Base-by-base conservation (phyloP, 1,140 invertebrate species). In the Venustaconcha ellipsiformis region DNA sequence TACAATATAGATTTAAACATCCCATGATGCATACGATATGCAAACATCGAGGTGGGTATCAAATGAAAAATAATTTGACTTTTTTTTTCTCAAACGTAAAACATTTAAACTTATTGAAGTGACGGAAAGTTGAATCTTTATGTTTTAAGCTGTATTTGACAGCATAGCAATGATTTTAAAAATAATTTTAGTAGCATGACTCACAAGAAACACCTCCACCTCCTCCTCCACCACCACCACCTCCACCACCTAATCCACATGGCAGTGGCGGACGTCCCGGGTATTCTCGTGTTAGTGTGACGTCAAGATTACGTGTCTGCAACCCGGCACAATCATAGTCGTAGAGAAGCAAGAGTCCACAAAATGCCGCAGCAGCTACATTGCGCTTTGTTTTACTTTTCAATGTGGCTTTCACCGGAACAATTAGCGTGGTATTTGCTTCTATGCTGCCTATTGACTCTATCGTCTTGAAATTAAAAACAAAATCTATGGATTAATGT, bases 381-480 rank as follows among this genome's bases (percentile, higher is more conserved):
- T 67, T 69, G 15, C 76, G 66, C 26, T 70, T 72, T 55, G 13
- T 56, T 63, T 70, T 78, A 2, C 55, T 69, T 23, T 78, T 78
- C 0, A 67, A 37, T 57, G 70, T 73, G 13, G 71, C 65, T 64
- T 59, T 62, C 1, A 78, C 56, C 14, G 70, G 76, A 63, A 78
- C 64, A 56, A 73, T 73, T 15, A 73, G 66, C 5, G 72, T 67
- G n/a, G 72, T 73, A 26, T 73, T 73, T 26, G 72, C 72, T 20
- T 57, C 72, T 18, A 73, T 57, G 30, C 64, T 73, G 17, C 72
- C 72, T 13, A 73, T 73, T 23, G 57, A 37, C 26, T 73, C 72
- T n/a, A 73, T 20, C 17, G 56, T 58, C 72, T 37, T 73, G 72
- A 23, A 66, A 57, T 17, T 57, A 2, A 15, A 63, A 63, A 26